Evolutionary conservation across 2,797 vertebrate genomes (phyloP).

Genomic region (Furcifer pardalis): DNA sequence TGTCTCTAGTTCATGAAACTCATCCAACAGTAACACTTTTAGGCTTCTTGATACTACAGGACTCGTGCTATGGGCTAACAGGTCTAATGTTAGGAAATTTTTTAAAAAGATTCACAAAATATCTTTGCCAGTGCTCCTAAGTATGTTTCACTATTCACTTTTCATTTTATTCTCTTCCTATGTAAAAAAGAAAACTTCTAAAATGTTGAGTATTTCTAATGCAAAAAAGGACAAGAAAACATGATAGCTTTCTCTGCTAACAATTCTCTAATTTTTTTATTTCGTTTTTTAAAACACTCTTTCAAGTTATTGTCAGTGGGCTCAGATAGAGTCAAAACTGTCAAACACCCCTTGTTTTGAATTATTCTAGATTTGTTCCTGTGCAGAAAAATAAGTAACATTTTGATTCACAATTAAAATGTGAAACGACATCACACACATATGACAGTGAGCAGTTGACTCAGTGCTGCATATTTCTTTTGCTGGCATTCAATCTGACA

Average conservation of each 20-base stretch:
- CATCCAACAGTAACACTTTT: not conserved
- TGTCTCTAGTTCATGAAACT: not conserved
- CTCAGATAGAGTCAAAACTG: not conserved
- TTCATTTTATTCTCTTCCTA: not conserved
- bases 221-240: not conserved
- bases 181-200: not conserved
- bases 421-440: not conserved
- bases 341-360: constrained; percentile 5
- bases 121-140: not conserved
- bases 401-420: constrained; percentile 30
- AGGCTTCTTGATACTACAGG: not conserved
- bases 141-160: not conserved
- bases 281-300: not conserved
- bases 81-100: no score
- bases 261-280: not conserved
- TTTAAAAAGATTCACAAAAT: not conserved
- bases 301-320: not conserved
- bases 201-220: not conserved
- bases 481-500: not conserved
- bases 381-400: not conserved
- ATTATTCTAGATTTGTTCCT: constrained; percentile 21
- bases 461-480: not conserved
- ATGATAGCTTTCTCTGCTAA: not conserved
- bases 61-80: not conserved
- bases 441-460: not conserved